Evolutionary conservation across 2,113 vertebrate species (phyloP).

Genomic region (Craseonycteris thonglongyai): DNA sequence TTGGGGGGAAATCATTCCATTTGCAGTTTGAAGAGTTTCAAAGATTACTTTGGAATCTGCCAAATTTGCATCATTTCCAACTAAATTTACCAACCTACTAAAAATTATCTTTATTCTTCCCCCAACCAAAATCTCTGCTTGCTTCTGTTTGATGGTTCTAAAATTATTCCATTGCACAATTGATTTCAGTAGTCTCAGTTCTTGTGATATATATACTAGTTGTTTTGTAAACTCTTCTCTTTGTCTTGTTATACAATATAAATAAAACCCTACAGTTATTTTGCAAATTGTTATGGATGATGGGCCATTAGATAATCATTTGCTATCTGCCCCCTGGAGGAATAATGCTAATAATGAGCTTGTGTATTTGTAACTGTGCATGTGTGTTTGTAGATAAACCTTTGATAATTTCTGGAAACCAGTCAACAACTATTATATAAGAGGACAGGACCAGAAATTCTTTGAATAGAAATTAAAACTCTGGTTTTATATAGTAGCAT

Average conservation of each 20-base stretch:
- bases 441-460: background rate
- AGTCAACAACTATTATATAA: background rate
- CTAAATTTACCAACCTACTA: slow-evolving; percentile 18
- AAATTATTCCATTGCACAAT: slow-evolving; percentile 5
- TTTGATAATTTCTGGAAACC: slow-evolving; percentile 6
- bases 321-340: background rate
- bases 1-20: slow-evolving; percentile 48
- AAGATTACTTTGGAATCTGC: slow-evolving; percentile 38
- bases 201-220: background rate
- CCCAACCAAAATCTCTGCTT: slow-evolving; percentile 38
- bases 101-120: slow-evolving; percentile 22
- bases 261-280: slow-evolving; percentile 31
- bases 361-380: slow-evolving; percentile 47
- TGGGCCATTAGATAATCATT: background rate
- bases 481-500: background rate
- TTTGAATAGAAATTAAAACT: slow-evolving; percentile 26
- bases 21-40: slow-evolving; percentile 46
- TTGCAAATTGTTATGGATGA: background rate
- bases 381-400: slow-evolving; percentile 44
- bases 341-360: slow-evolving; percentile 15
- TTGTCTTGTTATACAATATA: background rate
- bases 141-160: slow-evolving; percentile 9
- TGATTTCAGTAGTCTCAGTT: slow-evolving; percentile 28
- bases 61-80: slow-evolving; percentile 40
- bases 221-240: slow-evolving; percentile 37